phyloP scores from a whole-genome alignment of 2,888 invertebrate genomes.

The Conus canariensis region DNA sequence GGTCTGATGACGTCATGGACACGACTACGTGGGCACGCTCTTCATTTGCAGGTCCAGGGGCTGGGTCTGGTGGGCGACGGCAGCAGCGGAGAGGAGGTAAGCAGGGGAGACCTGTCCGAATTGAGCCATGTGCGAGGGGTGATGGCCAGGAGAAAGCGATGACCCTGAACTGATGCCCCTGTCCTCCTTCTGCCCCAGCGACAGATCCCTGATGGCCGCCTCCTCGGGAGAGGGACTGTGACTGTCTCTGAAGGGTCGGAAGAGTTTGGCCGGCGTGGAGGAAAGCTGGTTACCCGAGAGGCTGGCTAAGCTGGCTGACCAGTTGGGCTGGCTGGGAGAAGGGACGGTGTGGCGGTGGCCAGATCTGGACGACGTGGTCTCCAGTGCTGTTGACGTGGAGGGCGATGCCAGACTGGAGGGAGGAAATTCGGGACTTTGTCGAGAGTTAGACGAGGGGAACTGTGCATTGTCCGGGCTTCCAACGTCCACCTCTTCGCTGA shows the following conservation, averaged over 20 bases:
- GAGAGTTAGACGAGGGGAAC: not conserved
- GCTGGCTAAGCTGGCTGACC: not conserved
- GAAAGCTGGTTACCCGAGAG: not conserved
- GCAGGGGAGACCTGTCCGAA: not conserved
- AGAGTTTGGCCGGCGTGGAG: not conserved
- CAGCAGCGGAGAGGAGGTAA: not conserved
- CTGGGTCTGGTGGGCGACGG: not conserved
- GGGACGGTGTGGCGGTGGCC: not conserved
- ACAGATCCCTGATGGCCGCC: not conserved
- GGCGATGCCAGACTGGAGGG: not conserved
- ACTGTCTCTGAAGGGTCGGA: constrained; percentile 22
- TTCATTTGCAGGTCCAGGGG: constrained; percentile 21
- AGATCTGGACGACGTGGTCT: not conserved
- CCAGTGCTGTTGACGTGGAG: not conserved
- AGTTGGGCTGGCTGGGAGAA: not conserved
- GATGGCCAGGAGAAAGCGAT: not conserved
- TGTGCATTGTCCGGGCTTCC: not conserved
- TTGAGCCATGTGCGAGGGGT: too few relatives aligned
- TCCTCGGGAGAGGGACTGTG: not conserved
- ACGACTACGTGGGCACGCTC: not conserved
- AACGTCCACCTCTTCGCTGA: not conserved
- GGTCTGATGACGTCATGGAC: not conserved
- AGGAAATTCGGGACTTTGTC: not conserved
- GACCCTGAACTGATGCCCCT: not conserved
- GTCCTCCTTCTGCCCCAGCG: not conserved